Percentiles rank a stretch among this genome's conserved stretches.
phyloP scores from a whole-genome alignment of 2,113 vertebrate species.

The Origma solitaria region DNA sequence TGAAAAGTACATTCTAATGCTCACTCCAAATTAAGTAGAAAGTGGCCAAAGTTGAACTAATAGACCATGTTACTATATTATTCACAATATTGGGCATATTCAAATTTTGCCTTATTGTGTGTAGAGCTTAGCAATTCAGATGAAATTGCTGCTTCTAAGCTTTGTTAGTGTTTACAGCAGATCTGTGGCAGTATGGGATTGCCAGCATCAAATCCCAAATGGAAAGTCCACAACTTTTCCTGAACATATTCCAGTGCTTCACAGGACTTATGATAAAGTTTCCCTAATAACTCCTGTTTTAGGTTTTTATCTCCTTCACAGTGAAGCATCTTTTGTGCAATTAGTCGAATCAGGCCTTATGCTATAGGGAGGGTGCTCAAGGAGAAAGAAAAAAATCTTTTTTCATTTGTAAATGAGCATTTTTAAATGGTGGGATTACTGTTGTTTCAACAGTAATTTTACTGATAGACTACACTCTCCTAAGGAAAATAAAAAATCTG shows the following conservation, averaged over 20 bases:
- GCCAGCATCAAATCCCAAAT: background rate
- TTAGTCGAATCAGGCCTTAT: background rate
- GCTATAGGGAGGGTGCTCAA: background rate
- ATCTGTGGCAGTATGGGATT: background rate
- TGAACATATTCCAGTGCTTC: background rate
- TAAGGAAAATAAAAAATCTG: background rate
- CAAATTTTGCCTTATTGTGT: background rate
- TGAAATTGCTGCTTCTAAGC: background rate
- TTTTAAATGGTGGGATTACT: background rate
- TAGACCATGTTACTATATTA: background rate
- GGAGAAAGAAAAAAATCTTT: background rate
- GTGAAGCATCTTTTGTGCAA: background rate
- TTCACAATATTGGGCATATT: background rate
- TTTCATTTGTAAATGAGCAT: background rate
- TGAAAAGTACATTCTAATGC: background rate
- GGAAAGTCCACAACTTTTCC: background rate
- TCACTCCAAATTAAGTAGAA: background rate
- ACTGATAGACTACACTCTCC: background rate
- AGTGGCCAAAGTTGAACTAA: background rate
- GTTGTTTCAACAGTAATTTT: background rate
- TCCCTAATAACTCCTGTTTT: background rate
- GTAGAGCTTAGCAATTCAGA: background rate
- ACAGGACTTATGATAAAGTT: background rate
- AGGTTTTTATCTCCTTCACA: background rate
- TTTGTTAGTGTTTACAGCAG: background rate